These are phyloP conservation scores for Sarcophaga peregrina DNA, from an alignment of 1,140 invertebrate species.

Conservation along the genomic window DNA sequence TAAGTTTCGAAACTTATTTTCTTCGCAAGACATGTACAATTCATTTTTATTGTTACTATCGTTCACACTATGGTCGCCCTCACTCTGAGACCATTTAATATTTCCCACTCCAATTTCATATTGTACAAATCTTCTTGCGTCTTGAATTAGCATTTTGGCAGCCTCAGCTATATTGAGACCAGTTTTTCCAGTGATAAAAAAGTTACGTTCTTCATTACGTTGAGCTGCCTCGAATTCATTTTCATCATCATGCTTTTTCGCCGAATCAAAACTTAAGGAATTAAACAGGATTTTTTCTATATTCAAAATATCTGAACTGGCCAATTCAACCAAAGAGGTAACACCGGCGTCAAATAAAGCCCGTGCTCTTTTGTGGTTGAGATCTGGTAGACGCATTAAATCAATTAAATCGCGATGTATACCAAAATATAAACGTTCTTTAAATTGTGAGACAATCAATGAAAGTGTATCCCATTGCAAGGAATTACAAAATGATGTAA, in stretches of 20 bases:
- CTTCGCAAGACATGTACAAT: slow-evolving; percentile 47
- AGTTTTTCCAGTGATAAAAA: slow-evolving; percentile 86
- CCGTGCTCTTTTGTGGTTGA: slow-evolving; percentile 88
- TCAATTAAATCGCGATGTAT: slow-evolving; percentile 93
- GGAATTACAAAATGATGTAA: slow-evolving; percentile 90
- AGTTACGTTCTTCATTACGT: slow-evolving; percentile 75
- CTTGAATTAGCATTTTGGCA: slow-evolving; percentile 80
- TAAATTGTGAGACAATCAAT: slow-evolving; percentile 90
- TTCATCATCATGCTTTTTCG: slow-evolving; percentile 79
- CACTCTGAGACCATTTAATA: slow-evolving; percentile 69
- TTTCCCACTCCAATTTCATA: slow-evolving; percentile 72
- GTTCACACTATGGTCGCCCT: neutral
- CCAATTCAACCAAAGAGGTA: slow-evolving; percentile 80
- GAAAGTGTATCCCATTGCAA: slow-evolving; percentile 94
- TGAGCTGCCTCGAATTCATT: slow-evolving; percentile 75
- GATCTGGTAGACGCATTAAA: slow-evolving; percentile 83
- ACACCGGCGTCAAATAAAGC: slow-evolving; percentile 87
- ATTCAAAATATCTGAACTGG: slow-evolving; percentile 74
- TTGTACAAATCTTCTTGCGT: slow-evolving; percentile 80
- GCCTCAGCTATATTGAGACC: slow-evolving; percentile 85
- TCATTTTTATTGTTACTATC: neutral
- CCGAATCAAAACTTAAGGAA: slow-evolving; percentile 85
- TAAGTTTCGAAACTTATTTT: slow-evolving; percentile 23
- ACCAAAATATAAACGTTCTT: slow-evolving; percentile 93
- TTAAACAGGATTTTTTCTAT: slow-evolving; percentile 84